Base-by-base conservation (phyloP, 2,113 vertebrate genomes). In the Aphelocoma coerulescens region DNA sequence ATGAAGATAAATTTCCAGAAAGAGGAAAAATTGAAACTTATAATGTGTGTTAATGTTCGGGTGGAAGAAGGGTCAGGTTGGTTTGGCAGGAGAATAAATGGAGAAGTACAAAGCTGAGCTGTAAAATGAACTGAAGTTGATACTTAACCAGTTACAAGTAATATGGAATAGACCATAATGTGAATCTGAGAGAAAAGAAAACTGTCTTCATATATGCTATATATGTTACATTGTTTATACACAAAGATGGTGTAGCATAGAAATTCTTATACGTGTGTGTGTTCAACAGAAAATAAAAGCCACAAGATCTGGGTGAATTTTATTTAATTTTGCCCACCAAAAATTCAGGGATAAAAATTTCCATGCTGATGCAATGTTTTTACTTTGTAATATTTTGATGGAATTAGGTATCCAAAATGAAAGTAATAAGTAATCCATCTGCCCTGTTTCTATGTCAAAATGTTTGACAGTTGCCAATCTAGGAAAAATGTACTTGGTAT, bases 61-160 rank as follows among this genome's bases (percentile, higher is more conserved):
- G 79, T 88, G 37, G 80, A 69, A 81, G 51, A 85, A 79, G 59
- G 82, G 90, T 93, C 78, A 80, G 66, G 37, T 44, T 94, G 76
- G 78, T 89, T 89, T 93, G 69, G 46, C 82, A 89, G 80, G 79
- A 91, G 69, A 97, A 93, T 95, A 93, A 93, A 88, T 81, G 62
- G 79, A 73, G 0, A 24, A 89, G 71, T 88, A 84, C 33, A 52
- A 94, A 91, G 71, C 66, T 68, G 88, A 89, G 78, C 44, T 75
- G 28, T 86, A 85, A 82, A 96, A 94, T 4, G 13, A 93, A 68
- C 23, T 48, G 77, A 54, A 66, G 52, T 61, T 91, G 76, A 80
- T 85, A 57, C 77, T 88, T 93, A 83, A 54, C 65, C 77, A 94
- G 49, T 71, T 74, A 57, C 24, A 76, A 79, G 35, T 80, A 73